phyloP scores from a whole-genome alignment of 2,888 invertebrate species.

The Heliconius sara region DNA sequence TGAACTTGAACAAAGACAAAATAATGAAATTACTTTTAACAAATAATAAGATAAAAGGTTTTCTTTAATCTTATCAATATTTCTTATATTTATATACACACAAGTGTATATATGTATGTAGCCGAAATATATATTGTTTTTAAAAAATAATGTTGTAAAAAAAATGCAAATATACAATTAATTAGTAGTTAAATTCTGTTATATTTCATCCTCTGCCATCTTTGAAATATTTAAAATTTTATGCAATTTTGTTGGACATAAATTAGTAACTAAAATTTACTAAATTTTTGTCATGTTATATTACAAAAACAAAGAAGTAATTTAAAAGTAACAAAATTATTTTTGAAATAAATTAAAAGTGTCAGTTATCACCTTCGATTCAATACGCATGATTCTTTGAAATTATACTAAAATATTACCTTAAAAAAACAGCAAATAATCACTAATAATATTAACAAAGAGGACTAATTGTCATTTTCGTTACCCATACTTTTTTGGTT shows the following conservation, averaged over 20 bases:
- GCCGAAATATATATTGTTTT: too few species aligned
- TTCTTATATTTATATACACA: background rate
- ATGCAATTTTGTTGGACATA: too few species aligned
- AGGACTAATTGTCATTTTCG: conserved; percentile 54
- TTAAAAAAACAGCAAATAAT: background rate
- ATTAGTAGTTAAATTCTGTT: too few species aligned
- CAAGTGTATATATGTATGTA: background rate
- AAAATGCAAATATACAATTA: too few species aligned
- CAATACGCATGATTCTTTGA: too few species aligned
- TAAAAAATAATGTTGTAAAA: too few species aligned
- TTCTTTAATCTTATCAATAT: background rate
- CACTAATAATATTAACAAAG: background rate
- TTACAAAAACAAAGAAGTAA: background rate
- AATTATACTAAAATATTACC: too few species aligned
- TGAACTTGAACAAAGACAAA: background rate
- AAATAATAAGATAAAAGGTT: too few species aligned
- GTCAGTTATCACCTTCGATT: background rate
- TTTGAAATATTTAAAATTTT: too few species aligned
- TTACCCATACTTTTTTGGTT: conserved; percentile 60
- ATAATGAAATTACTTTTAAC: background rate
- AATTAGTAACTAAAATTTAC: background rate
- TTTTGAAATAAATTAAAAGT: background rate
- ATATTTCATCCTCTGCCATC: background rate
- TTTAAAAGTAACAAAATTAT: background rate
- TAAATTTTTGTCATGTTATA: background rate